Percentiles rank a stretch among this genome's conserved stretches.
Evolutionary conservation across 2,888 invertebrate genomes (phyloP).

Genomic region (Drosophila barbarae): DNA sequence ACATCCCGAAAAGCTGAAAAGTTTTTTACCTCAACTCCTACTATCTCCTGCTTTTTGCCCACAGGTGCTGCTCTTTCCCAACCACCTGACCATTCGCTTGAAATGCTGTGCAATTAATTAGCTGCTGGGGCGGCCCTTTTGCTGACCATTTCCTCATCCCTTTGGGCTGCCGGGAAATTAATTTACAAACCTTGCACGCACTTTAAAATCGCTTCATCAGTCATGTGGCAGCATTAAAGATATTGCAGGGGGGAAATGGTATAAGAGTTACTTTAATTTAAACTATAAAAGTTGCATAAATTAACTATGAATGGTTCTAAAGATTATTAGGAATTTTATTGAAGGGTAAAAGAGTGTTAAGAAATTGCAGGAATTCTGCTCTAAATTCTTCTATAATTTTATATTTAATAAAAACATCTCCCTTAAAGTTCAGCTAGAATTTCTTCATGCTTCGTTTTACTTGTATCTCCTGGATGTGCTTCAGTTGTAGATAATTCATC

Average conservation of each 20-base stretch:
- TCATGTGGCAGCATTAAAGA: slow-evolving; percentile 7
- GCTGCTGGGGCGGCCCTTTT: slow-evolving; percentile 28
- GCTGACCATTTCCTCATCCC: background rate
- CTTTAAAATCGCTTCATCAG: slow-evolving; percentile 40
- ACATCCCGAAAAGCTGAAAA: slow-evolving; percentile 45
- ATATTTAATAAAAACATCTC: slow-evolving; percentile 1
- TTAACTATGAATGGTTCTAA: background rate
- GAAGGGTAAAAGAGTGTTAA: fast-evolving
- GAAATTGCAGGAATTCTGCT: no score
- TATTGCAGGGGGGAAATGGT: background rate
- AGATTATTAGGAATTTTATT: background rate
- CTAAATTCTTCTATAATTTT: no score
- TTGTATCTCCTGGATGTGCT: slow-evolving; percentile 15
- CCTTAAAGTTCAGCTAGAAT: slow-evolving; percentile 3
- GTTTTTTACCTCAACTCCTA: slow-evolving; percentile 24
- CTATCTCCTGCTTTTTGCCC: background rate
- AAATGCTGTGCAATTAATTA: slow-evolving; percentile 63
- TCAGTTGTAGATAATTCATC: slow-evolving; percentile 50
- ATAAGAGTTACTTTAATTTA: background rate
- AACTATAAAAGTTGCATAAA: background rate
- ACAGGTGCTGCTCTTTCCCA: slow-evolving; percentile 24
- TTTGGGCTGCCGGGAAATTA: slow-evolving; percentile 30
- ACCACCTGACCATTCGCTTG: slow-evolving; percentile 46
- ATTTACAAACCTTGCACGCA: slow-evolving; percentile 39
- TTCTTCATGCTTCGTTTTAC: slow-evolving; percentile 4